Conservation (phyloP, 1,140 invertebrate species). For the Akabosia matsudoensis region DNA sequence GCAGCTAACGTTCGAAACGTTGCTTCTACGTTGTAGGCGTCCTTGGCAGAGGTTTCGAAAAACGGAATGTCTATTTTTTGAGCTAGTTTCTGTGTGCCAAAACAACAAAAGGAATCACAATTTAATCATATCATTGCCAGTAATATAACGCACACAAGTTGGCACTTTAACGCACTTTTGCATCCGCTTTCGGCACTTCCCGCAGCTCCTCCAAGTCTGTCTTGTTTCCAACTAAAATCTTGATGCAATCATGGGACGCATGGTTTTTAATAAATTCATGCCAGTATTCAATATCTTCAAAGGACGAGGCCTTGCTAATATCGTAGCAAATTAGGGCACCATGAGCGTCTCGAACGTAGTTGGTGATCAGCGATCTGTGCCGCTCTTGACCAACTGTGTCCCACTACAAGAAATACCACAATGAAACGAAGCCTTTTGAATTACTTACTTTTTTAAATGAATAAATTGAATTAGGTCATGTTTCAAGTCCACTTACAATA, state of each 20-base stretch:
- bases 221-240: constrained; percentile 78
- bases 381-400: constrained; percentile 68
- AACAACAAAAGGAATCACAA: too few relatives aligned
- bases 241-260: constrained; percentile 80
- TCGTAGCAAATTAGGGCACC: constrained; percentile 89
- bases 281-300: constrained; percentile 84
- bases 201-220: constrained; percentile 51
- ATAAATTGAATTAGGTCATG: background rate
- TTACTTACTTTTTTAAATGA: background rate
- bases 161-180: constrained; percentile 49
- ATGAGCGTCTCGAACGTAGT: constrained; percentile 90
- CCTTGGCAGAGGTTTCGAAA: constrained; percentile 84
- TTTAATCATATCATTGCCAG: too few relatives aligned
- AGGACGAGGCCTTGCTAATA: constrained; percentile 83
- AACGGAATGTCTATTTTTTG: constrained; percentile 78
- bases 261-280: constrained; percentile 80
- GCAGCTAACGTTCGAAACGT: constrained; percentile 68
- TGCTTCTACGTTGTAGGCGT: constrained; percentile 68
- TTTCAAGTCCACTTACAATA: background rate
- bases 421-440: background rate
- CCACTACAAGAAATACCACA: background rate
- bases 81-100: constrained; percentile 62
- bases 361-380: constrained; percentile 87
- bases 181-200: constrained; percentile 48
- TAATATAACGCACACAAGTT: too few relatives aligned